These are phyloP conservation scores for Torymus tubicola DNA, from an alignment of 2,888 invertebrate species.

Conservation along the genomic window DNA sequence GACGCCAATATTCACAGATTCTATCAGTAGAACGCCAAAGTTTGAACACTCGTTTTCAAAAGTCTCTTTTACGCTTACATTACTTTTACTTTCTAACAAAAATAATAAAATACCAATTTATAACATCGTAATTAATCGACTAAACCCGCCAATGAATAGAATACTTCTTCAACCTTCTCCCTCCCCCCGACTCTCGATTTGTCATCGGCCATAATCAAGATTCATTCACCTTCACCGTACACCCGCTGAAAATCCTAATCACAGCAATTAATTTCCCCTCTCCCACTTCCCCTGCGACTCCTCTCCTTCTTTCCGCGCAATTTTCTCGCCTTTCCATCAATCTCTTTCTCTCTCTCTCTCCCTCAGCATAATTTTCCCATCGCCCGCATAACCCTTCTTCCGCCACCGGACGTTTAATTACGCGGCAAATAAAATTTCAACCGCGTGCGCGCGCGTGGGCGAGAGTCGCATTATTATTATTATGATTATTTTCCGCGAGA, in stretches of 20 bases:
- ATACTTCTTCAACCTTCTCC: background rate
- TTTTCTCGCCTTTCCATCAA: slow-evolving; percentile 47
- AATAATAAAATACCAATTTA: no score
- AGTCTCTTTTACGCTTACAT: no score
- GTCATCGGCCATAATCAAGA: slow-evolving; percentile 34
- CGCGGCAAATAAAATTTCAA: slow-evolving; percentile 56
- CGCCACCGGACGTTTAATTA: slow-evolving; percentile 58
- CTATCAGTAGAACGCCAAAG: no score
- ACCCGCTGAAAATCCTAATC: slow-evolving; percentile 35
- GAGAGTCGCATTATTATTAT: slow-evolving; percentile 26
- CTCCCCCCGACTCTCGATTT: background rate
- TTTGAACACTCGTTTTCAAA: no score
- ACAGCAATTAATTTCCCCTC: slow-evolving; percentile 42
- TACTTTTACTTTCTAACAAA: no score
- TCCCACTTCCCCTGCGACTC: background rate
- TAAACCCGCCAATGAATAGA: background rate
- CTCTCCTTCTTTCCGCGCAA: background rate
- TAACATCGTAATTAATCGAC: no score
- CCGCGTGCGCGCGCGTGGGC: slow-evolving; percentile 47
- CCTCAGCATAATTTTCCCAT: slow-evolving; percentile 53
- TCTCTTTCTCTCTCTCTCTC: slow-evolving; percentile 12
- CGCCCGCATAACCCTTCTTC: slow-evolving; percentile 37
- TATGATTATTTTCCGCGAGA: slow-evolving; percentile 41
- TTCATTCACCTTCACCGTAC: slow-evolving; percentile 26
- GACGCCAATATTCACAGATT: no score